Conservation (phyloP, 2,113 vertebrate species). For the Protobothrops mucrosquamatus region DNA sequence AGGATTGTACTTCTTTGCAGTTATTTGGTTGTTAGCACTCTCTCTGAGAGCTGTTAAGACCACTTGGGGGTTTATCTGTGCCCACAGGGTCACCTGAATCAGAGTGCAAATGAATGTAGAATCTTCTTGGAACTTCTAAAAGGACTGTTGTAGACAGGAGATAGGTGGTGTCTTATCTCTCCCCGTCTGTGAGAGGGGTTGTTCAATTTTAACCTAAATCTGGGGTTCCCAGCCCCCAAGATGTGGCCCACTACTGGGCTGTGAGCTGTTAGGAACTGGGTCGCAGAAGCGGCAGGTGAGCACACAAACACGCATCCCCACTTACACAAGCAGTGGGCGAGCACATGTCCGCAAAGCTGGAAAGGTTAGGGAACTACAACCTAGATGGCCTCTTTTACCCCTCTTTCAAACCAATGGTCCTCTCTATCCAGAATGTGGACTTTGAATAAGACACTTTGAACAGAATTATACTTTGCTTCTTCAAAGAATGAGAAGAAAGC, state of each 20-base stretch:
- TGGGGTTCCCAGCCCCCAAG: not conserved
- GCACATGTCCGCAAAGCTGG: not conserved
- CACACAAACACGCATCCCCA: accelerated
- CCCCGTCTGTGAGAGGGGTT: no score
- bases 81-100: not conserved
- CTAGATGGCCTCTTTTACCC: not conserved
- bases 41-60: not conserved
- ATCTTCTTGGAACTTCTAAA: not conserved
- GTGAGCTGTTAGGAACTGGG: not conserved
- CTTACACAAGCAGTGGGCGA: not conserved
- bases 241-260: not conserved
- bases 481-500: not conserved
- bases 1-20: not conserved
- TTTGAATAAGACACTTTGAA: not conserved
- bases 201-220: not conserved
- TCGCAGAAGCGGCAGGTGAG: not conserved
- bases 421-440: not conserved
- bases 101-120: not conserved
- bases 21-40: not conserved
- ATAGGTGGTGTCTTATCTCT: not conserved
- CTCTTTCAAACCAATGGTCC: not conserved
- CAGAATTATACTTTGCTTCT: not conserved
- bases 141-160: no score
- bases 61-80: not conserved
- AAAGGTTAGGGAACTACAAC: not conserved